Percentiles rank a stretch among this genome's conserved stretches.
phyloP scores from a whole-genome alignment of 2,888 invertebrate species.

The Oligia fasciuncula region DNA sequence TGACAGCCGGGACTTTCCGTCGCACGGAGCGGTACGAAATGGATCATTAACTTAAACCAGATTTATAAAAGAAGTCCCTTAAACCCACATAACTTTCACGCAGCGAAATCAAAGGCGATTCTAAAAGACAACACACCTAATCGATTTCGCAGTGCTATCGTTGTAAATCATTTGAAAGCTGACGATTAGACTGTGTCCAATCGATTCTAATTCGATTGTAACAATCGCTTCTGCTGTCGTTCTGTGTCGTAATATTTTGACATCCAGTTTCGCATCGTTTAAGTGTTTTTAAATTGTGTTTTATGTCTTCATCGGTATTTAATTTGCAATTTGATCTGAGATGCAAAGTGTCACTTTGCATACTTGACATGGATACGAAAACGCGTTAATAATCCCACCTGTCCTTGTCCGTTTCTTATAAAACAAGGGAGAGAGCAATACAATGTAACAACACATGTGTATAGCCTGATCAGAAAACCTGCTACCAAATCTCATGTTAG shows the following conservation, averaged over 20 bases:
- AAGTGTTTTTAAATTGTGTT: constrained; percentile 14
- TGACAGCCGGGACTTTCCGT: not conserved
- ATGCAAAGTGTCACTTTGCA: not conserved
- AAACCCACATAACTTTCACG: constrained; percentile 38
- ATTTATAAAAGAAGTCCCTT: constrained; percentile 10
- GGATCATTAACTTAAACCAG: not conserved
- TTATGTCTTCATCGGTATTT: constrained; percentile 4
- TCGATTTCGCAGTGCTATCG: constrained; percentile 62
- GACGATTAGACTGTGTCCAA: constrained; percentile 51
- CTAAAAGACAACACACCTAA: constrained; percentile 45
- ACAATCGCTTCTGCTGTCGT: constrained; percentile 49
- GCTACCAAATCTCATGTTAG: too few relatives aligned
- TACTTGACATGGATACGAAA: not conserved
- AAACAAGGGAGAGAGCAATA: not conserved
- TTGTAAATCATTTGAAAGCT: constrained; percentile 67
- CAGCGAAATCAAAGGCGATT: constrained; percentile 21
- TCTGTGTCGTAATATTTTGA: constrained; percentile 60
- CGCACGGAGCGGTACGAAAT: too few relatives aligned
- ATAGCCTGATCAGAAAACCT: not conserved
- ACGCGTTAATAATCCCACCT: not conserved
- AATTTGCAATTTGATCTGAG: not conserved
- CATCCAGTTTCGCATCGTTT: constrained; percentile 50
- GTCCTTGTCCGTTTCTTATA: not conserved
- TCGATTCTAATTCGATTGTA: constrained; percentile 60
- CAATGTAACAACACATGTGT: not conserved